Percentiles rank a stretch among this genome's conserved stretches.
phyloP scores from a whole-genome alignment of 2,113 vertebrate genomes.

The Cricetomys ansorgei region DNA sequence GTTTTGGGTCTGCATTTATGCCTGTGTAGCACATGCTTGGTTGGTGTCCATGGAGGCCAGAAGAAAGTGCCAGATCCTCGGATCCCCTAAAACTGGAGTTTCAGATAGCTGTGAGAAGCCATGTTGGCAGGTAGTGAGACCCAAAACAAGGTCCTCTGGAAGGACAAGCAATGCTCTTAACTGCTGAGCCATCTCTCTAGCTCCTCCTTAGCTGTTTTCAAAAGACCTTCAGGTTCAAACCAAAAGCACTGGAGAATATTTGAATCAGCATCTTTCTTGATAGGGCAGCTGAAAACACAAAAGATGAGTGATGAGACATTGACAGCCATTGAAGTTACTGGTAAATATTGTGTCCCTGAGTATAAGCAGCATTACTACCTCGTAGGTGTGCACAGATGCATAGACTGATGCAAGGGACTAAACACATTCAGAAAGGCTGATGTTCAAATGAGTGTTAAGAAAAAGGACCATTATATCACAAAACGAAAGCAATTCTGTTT shows the following conservation, averaged over 20 bases:
- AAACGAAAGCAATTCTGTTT: constrained; percentile 10
- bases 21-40: background rate
- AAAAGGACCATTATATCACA: background rate
- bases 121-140: background rate
- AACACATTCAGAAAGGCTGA: background rate
- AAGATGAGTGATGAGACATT: constrained; percentile 52
- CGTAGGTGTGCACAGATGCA: background rate
- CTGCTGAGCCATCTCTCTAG: background rate
- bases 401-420: background rate
- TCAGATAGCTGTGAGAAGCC: background rate
- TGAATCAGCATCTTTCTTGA: constrained; percentile 43
- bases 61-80: background rate
- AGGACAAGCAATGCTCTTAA: background rate
- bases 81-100: background rate
- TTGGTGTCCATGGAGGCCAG: background rate
- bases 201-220: background rate
- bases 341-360: constrained; percentile 20
- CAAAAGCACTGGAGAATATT: constrained; percentile 9
- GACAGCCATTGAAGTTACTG: constrained; percentile 11
- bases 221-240: constrained; percentile 35
- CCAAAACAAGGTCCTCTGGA: background rate
- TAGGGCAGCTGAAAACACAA: constrained; percentile 56
- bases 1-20: background rate
- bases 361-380: background rate
- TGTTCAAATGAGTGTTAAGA: background rate